phyloP scores from a whole-genome alignment of 2,113 vertebrate species.

The Halcyon malimbica region DNA sequence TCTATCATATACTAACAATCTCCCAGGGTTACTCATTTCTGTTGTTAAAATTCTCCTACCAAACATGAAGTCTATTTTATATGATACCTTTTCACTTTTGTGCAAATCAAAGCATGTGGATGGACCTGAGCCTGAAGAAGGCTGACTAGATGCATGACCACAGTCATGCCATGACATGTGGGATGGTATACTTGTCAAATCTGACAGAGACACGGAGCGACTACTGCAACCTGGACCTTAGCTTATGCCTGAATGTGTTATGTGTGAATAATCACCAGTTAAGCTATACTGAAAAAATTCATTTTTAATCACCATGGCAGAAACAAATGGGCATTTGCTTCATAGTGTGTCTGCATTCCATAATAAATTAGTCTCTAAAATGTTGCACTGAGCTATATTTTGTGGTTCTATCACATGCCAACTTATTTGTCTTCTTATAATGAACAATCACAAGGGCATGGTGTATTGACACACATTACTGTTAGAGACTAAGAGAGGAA shows the following conservation, averaged over 20 bases:
- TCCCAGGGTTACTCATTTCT: neutral
- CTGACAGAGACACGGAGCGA: neutral
- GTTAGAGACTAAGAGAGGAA: constrained; percentile 10
- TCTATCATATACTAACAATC: neutral
- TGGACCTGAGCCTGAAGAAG: neutral
- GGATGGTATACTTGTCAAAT: neutral
- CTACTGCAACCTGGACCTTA: neutral
- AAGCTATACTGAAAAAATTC: neutral
- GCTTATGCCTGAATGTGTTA: neutral
- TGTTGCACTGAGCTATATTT: neutral
- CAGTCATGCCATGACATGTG: neutral
- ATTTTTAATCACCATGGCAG: neutral
- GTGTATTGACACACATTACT: neutral
- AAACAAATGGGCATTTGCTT: neutral
- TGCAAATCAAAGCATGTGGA: neutral
- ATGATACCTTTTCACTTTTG: neutral
- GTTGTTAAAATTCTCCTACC: neutral
- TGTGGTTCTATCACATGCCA: neutral
- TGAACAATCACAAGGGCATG: neutral
- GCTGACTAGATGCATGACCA: neutral
- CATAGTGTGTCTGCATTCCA: neutral
- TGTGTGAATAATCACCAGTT: neutral
- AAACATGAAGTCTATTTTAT: neutral
- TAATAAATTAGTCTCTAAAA: neutral
- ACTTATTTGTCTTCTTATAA: neutral